phyloP scores from a whole-genome alignment of 2,888 invertebrate species.

The Tyria jacobaeae region DNA sequence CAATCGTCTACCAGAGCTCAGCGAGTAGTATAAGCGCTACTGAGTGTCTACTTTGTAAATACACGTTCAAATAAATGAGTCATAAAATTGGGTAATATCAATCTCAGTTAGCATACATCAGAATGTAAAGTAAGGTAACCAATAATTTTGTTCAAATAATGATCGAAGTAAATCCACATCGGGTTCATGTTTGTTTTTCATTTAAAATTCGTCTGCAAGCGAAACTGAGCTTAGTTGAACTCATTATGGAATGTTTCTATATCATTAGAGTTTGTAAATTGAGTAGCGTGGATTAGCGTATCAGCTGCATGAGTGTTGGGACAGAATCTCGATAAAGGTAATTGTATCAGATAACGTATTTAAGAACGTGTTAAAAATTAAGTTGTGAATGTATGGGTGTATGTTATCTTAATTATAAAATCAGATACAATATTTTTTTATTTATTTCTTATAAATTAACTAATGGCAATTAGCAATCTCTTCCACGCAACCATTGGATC shows the following conservation, averaged over 20 bases:
- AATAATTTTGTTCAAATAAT: constrained; percentile 49
- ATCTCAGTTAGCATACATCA: neutral
- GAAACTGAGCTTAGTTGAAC: constrained; percentile 29
- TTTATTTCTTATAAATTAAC: too few relatives aligned
- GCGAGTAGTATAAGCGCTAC: too few relatives aligned
- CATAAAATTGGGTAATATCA: neutral
- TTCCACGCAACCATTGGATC: too few relatives aligned
- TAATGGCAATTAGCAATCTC: too few relatives aligned
- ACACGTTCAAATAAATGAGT: neutral
- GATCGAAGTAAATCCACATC: constrained; percentile 38
- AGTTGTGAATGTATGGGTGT: too few relatives aligned
- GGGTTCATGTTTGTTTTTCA: constrained; percentile 47
- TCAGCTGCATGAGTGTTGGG: constrained; percentile 5
- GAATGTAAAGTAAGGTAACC: constrained; percentile 6
- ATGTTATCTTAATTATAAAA: too few relatives aligned
- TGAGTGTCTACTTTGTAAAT: too few relatives aligned
- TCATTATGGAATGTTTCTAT: constrained; percentile 38
- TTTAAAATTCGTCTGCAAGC: constrained; percentile 38
- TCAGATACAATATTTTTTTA: too few relatives aligned
- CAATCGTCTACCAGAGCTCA: too few relatives aligned
- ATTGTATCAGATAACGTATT: too few relatives aligned
- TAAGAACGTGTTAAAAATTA: too few relatives aligned
- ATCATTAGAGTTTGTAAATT: constrained; percentile 17
- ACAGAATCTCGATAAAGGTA: neutral
- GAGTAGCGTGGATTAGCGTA: constrained; percentile 7